A percentile compares a stretch with the other conserved stretches of the same genome.
Evolutionary conservation across 2,888 invertebrate species (phyloP).

Genomic region (Philereme transversata): DNA sequence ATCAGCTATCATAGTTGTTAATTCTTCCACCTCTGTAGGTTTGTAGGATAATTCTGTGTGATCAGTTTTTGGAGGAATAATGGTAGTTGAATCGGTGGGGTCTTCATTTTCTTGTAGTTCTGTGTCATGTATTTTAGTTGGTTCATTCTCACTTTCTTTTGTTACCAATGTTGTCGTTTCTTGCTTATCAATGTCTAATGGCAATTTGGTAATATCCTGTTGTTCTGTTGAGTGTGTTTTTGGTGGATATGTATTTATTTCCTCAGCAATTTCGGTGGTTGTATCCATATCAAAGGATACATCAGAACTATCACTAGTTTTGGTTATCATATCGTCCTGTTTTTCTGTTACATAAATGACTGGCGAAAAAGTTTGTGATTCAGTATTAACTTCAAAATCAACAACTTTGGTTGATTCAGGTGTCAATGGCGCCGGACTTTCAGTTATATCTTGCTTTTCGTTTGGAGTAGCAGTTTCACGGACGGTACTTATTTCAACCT

Average conservation of each 20-base stretch:
- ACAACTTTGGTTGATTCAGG: constrained; percentile 10
- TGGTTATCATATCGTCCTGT: constrained; percentile 12
- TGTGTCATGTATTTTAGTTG: constrained; percentile 2
- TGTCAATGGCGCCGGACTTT: not conserved
- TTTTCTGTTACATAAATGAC: constrained; percentile 11
- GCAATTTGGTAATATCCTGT: constrained; percentile 8
- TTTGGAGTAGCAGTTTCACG: constrained; percentile 5
- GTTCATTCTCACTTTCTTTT: constrained; percentile 8
- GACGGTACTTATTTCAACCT: constrained; percentile 9
- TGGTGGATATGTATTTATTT: constrained; percentile 11
- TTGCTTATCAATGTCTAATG: constrained; percentile 17
- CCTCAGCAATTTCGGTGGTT: constrained; percentile 5
- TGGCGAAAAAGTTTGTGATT: constrained; percentile 8
- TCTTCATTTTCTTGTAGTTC: constrained; percentile 16
- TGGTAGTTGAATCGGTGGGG: constrained; percentile 14
- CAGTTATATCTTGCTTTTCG: constrained; percentile 6
- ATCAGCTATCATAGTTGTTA: not conserved
- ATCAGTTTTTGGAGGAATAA: constrained; percentile 11
- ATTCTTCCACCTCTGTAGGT: not conserved
- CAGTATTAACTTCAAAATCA: constrained; percentile 27
- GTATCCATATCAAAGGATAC: constrained; percentile 2
- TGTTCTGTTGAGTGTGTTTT: constrained; percentile 2
- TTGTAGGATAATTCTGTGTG: constrained; percentile 6
- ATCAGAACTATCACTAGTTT: constrained; percentile 15
- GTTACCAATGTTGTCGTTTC: constrained; percentile 14